These are phyloP conservation scores for Macquaria australasica DNA, from an alignment of 2,113 vertebrate genomes.

Conservation along the genomic window DNA sequence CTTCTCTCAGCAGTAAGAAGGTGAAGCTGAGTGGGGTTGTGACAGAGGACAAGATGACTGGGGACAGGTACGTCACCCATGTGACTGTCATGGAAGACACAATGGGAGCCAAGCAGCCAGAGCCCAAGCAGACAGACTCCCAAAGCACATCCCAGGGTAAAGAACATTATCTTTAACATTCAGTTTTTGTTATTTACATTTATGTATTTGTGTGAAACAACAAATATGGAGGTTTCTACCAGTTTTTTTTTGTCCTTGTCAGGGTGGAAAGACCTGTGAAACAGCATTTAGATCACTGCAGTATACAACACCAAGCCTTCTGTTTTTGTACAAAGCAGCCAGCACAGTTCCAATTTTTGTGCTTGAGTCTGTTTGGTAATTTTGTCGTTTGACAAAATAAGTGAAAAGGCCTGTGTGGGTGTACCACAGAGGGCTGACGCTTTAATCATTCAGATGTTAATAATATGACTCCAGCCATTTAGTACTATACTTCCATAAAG, in stretches of 20 bases:
- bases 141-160: slow-evolving; percentile 48
- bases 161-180: neutral
- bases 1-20: slow-evolving; percentile 81
- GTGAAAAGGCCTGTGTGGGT: neutral
- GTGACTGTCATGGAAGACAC: slow-evolving; percentile 82
- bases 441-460: neutral
- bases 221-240: neutral
- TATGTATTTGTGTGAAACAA: neutral
- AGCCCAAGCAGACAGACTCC: slow-evolving; percentile 30
- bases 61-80: slow-evolving; percentile 83
- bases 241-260: neutral
- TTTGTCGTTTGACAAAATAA: neutral
- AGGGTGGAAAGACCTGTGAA: neutral
- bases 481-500: neutral
- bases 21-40: slow-evolving; percentile 82
- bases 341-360: neutral
- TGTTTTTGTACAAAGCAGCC: neutral
- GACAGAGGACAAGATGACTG: slow-evolving; percentile 85
- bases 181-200: neutral
- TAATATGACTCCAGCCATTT: neutral
- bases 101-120: slow-evolving; percentile 75
- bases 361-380: neutral
- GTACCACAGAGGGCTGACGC: neutral
- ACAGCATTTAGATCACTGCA: neutral
- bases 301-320: neutral